Evolutionary conservation across 1,140 invertebrate species (phyloP).

Genomic region (Ylistrum balloti): DNA sequence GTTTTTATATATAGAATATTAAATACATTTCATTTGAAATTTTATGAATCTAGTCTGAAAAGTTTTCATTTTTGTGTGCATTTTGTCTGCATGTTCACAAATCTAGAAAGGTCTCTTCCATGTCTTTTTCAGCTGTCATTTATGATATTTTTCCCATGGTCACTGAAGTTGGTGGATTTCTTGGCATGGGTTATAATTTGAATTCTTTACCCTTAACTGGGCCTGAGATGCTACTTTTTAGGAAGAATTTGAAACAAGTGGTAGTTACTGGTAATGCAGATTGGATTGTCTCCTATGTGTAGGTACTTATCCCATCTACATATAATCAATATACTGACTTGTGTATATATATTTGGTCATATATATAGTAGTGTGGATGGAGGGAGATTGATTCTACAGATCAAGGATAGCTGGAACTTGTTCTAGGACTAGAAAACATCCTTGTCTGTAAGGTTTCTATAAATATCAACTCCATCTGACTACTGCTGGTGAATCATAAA

Average conservation of each 20-base stretch:
- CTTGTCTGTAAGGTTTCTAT: not conserved
- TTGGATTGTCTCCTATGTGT: not conserved
- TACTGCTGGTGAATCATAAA: not conserved
- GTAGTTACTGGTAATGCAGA: not conserved
- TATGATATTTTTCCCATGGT: not conserved
- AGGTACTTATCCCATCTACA: not conserved
- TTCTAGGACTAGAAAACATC: not conserved
- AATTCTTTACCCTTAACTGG: not conserved
- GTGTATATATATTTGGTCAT: constrained; percentile 13
- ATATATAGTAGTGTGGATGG: not conserved
- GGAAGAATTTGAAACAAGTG: not conserved
- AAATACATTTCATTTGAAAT: too few species aligned
- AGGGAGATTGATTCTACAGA: not conserved
- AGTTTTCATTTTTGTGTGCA: too few species aligned
- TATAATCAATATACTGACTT: not conserved
- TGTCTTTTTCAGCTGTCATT: not conserved
- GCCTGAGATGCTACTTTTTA: not conserved
- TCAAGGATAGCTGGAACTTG: not conserved
- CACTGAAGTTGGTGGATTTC: not conserved
- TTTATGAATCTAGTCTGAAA: too few species aligned
- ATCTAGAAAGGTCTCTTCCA: too few species aligned
- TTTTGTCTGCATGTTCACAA: too few species aligned
- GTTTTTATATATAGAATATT: too few species aligned
- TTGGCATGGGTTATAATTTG: not conserved
- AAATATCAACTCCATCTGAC: not conserved